A percentile compares a stretch with the other conserved stretches of the same genome.
These are phyloP conservation scores for Loriculus beryllinus DNA, from an alignment of 2,797 vertebrate genomes.

Conservation along the genomic window DNA sequence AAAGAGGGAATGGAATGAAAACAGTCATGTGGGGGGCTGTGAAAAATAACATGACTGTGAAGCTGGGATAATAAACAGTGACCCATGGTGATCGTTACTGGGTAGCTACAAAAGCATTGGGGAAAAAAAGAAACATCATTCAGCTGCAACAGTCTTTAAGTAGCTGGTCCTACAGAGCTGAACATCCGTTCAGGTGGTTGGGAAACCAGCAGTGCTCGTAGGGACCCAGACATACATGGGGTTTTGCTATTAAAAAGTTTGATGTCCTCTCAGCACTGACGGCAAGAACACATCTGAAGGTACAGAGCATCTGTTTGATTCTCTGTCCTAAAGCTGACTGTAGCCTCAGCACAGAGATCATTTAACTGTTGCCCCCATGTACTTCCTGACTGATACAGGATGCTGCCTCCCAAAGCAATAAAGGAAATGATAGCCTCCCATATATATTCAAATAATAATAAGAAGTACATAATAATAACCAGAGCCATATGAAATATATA, in stretches of 20 bases:
- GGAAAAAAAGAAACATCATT: not conserved
- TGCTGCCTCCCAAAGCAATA: slow-evolving; percentile 55
- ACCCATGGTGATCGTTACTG: not conserved
- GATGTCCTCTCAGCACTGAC: not conserved
- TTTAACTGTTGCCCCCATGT: not conserved
- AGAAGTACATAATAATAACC: slow-evolving; percentile 69
- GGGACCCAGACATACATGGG: not conserved
- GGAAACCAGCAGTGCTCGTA: not conserved
- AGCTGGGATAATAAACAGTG: slow-evolving; percentile 51
- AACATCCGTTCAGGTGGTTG: slow-evolving; percentile 7
- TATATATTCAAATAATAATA: slow-evolving; percentile 63
- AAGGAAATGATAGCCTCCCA: slow-evolving; percentile 65
- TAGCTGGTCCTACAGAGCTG: not conserved
- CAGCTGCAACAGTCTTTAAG: not conserved
- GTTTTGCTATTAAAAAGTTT: not conserved
- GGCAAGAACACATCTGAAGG: not conserved
- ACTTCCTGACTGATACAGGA: slow-evolving; percentile 61
- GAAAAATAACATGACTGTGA: slow-evolving; percentile 36
- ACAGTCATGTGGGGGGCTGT: not conserved
- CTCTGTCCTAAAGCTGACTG: not conserved
- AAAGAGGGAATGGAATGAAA: slow-evolving; percentile 51
- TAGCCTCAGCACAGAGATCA: not conserved
- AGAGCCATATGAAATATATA: slow-evolving; percentile 71
- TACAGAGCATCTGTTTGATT: not conserved
- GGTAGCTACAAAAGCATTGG: slow-evolving; percentile 22